phyloP scores from a whole-genome alignment of 2,113 vertebrate genomes.

The Sinosuthora webbiana region DNA sequence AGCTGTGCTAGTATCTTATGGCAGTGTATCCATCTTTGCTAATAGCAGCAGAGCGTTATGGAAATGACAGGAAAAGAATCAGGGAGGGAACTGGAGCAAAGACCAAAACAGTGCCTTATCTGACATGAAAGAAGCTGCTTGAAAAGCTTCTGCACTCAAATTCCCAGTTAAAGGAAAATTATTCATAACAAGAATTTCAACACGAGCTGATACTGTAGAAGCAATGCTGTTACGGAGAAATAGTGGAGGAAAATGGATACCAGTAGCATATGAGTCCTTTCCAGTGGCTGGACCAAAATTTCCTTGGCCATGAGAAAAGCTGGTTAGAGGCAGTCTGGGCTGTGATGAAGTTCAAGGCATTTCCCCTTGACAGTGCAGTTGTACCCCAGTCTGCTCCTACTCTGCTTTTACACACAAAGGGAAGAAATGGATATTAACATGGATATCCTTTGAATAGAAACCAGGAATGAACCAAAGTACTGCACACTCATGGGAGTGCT shows the following conservation, averaged over 20 bases:
- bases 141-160: neutral
- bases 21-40: neutral
- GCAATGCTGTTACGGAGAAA: neutral
- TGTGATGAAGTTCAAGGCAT: neutral
- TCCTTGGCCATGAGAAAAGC: neutral
- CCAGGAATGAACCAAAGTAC: neutral
- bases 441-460: neutral
- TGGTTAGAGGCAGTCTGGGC: neutral
- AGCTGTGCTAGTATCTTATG: neutral
- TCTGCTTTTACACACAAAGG: neutral
- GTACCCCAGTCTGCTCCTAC: neutral
- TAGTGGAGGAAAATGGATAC: neutral
- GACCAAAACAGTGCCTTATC: neutral
- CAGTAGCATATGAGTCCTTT: neutral
- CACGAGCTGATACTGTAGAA: neutral
- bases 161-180: neutral
- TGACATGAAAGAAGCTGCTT: neutral
- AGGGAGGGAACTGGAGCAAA: neutral
- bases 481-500: neutral
- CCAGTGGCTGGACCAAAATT: neutral
- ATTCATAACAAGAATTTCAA: neutral
- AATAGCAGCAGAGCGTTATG: neutral
- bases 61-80: neutral
- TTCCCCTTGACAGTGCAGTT: rapidly evolving
- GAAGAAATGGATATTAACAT: neutral